phyloP scores from a whole-genome alignment of 1,140 invertebrate species.

The Acyrthosiphon pisum region DNA sequence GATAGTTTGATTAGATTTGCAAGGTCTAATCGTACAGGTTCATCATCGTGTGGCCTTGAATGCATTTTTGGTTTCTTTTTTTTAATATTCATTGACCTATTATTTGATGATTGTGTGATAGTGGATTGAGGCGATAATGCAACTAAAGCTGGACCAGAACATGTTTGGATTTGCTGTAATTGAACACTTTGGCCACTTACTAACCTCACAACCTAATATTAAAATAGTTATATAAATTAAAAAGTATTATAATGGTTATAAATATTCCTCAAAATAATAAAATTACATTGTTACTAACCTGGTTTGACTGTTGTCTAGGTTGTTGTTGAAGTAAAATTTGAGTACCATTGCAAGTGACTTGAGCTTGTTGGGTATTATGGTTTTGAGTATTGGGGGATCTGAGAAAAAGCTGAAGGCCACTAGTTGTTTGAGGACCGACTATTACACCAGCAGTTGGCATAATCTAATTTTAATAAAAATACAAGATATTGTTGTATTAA shows the following conservation, averaged over 20 bases:
- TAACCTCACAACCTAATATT: slow-evolving; percentile 61
- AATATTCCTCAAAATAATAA: neutral
- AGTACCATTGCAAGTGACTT: slow-evolving; percentile 50
- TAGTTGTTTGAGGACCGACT: slow-evolving; percentile 63
- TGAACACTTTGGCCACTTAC: slow-evolving; percentile 64
- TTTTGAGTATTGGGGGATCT: slow-evolving; percentile 61
- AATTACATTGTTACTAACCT: neutral
- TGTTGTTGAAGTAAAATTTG: slow-evolving; percentile 54
- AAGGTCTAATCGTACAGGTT: slow-evolving; percentile 66
- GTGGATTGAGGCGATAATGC: slow-evolving; percentile 62
- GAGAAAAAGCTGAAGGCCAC: slow-evolving; percentile 63
- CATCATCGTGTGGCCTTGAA: slow-evolving; percentile 64
- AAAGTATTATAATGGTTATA: neutral
- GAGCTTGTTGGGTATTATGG: slow-evolving; percentile 35
- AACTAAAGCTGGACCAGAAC: slow-evolving; percentile 65
- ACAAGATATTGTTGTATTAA: neutral
- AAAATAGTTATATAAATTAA: slow-evolving; percentile 33
- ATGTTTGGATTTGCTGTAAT: slow-evolving; percentile 66
- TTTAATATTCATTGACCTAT: slow-evolving; percentile 62
- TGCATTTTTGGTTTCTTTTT: slow-evolving; percentile 66
- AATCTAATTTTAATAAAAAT: slow-evolving; percentile 58
- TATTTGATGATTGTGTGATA: slow-evolving; percentile 51
- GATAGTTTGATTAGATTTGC: slow-evolving; percentile 69
- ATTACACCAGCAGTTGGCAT: slow-evolving; percentile 61
- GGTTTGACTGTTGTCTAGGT: slow-evolving; percentile 46